Base-by-base conservation (phyloP, 2,888 invertebrate species). In the Bursaphelenchus okinawaensis region DNA sequence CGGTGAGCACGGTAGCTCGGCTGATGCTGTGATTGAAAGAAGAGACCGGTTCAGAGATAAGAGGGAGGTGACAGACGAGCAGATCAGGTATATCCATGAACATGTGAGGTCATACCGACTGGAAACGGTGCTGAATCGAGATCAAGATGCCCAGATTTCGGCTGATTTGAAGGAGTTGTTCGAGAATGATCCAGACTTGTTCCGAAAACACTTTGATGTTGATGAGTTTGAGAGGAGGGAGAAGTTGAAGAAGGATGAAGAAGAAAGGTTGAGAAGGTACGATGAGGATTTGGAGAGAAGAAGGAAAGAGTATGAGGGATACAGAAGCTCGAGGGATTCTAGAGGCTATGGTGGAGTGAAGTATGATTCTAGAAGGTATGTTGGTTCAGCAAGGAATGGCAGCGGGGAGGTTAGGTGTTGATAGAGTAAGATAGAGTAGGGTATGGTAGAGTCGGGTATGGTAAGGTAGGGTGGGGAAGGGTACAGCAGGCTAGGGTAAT, bases 51-150 rank as follows among this genome's bases (percentile, higher is more conserved):
- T 52, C n/a, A 26, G 63, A 16, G 66, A 65, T 23, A 26, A 65
- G 27, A 24, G 65, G 31, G 20, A 66, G 24, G 54, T 67, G 12
- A 52, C 23, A 12, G 65, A 67, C n/a, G 52, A 65, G 51, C 31
- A 64, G 9, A 56, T 56, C 24, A 20, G 63, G 20, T 59, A 59
- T 22, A 51, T 65, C 12, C 65, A 65, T 7, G 65, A 65, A 29
- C 65, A 65, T 26, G 20, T 67, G 23, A 40, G 65, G 19, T 20
- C 26, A n/a, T 65, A 65, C 29, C 66, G 65, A 16, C 54, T 65
- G 19, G 65, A 65, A 31, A 52, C 65, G 7, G 52, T 66, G 12
- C 20, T 65, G 19, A 27, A 65, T 16, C 27, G 63, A 4, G 52
- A 63, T 55, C 63, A 66, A 2, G 50, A 52, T 26, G 12, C 50